These are phyloP conservation scores for Oligia fasciuncula DNA, from an alignment of 2,888 invertebrate genomes.

Conservation along the genomic window DNA sequence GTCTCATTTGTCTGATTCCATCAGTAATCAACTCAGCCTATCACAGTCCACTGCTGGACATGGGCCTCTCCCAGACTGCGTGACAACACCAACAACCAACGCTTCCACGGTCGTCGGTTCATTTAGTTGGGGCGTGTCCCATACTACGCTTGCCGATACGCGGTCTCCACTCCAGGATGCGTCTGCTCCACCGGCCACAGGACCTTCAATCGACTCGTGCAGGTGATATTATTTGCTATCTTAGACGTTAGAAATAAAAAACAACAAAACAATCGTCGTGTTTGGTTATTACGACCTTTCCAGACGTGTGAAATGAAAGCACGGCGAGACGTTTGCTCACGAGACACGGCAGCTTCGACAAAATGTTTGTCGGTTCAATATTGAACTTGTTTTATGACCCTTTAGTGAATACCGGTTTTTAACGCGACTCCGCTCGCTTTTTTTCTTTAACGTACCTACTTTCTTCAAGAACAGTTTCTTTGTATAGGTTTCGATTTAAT, in stretches of 20 bases:
- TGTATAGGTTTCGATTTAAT: neutral
- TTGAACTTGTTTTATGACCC: conserved; percentile 32
- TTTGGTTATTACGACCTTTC: conserved; percentile 17
- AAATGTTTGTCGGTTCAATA: conserved; percentile 47
- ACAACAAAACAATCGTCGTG: neutral
- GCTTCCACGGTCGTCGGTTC: neutral
- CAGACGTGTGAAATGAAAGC: conserved; percentile 23
- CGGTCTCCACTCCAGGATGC: neutral
- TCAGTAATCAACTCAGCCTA: neutral
- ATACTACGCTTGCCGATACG: too few relatives aligned
- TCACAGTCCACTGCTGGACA: neutral
- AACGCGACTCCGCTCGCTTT: conserved; percentile 2
- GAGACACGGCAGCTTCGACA: conserved; percentile 23
- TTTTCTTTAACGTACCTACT: neutral
- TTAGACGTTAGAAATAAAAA: conserved; percentile 1
- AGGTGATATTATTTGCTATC: neutral
- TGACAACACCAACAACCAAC: neutral
- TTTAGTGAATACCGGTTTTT: conserved; percentile 21
- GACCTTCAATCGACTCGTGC: neutral
- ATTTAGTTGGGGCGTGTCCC: neutral
- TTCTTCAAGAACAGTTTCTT: conserved; percentile 2
- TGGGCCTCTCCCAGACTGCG: too few relatives aligned
- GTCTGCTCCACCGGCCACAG: neutral
- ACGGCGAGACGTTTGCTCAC: conserved; percentile 19
- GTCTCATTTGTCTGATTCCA: too few relatives aligned